Evolutionary conservation across 2,797 vertebrate species (phyloP).

Genomic region (Mormyrus proboscirostris): DNA sequence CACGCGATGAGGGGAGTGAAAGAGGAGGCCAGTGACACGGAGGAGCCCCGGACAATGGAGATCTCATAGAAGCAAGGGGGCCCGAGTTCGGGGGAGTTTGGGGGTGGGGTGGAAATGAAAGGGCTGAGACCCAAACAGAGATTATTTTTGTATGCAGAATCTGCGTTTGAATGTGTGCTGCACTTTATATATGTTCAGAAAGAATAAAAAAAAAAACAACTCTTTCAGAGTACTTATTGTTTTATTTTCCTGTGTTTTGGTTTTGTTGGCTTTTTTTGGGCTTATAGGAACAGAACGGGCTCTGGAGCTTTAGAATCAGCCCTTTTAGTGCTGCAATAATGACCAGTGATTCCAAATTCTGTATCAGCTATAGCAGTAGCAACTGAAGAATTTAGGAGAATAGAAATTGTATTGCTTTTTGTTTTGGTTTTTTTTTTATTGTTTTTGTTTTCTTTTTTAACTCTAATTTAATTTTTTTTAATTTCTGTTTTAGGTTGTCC

Average conservation of each 20-base stretch:
- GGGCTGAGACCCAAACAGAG: slow-evolving; percentile 41
- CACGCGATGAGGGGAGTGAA: slow-evolving; percentile 65
- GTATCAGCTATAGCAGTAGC: neutral
- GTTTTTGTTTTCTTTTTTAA: neutral
- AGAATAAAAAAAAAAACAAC: slow-evolving; percentile 25
- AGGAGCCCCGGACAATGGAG: slow-evolving; percentile 93
- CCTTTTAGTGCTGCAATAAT: neutral
- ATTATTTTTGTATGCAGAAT: slow-evolving; percentile 60
- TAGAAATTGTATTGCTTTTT: neutral
- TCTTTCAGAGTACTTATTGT: slow-evolving; percentile 30
- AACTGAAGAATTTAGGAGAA: neutral
- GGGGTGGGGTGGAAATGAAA: neutral
- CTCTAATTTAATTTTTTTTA: neutral
- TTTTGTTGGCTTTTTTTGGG: neutral
- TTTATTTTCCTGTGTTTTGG: slow-evolving; percentile 8
- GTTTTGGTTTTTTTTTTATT: neutral
- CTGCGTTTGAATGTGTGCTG: slow-evolving; percentile 78
- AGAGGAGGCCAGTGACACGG: slow-evolving; percentile 72
- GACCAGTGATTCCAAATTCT: neutral
- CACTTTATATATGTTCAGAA: slow-evolving; percentile 83
- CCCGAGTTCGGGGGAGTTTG: neutral
- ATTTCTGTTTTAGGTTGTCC: neutral
- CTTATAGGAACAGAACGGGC: neutral
- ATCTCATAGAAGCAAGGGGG: slow-evolving; percentile 62
- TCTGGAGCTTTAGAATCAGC: neutral